Percentiles rank a stretch among this genome's conserved stretches.
Evolutionary conservation across 2,113 vertebrate genomes (phyloP).

Genomic region (Mormyrus iriodes): DNA sequence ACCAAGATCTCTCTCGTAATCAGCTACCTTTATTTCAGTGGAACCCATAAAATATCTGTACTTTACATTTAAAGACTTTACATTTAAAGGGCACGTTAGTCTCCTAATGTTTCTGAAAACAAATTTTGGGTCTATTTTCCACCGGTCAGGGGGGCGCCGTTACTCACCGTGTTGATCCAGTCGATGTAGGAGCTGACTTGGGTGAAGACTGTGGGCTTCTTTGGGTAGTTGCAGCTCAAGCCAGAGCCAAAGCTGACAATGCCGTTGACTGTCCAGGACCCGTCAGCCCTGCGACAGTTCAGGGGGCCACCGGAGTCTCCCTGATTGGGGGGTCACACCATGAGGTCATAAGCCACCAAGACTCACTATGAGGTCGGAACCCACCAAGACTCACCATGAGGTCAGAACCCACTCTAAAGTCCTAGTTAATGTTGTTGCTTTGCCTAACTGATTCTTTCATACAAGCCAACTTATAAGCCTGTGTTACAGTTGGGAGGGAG

Average conservation of each 20-base stretch:
- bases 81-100: too few relatives aligned
- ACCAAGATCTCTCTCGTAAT: too few relatives aligned
- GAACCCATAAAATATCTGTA: too few relatives aligned
- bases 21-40: too few relatives aligned
- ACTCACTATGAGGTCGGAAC: background rate
- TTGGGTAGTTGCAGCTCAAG: constrained; percentile 61
- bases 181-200: constrained; percentile 67
- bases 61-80: too few relatives aligned
- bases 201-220: constrained; percentile 85
- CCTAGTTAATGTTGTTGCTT: too few relatives aligned
- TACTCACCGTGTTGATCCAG: constrained; percentile 76
- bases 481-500: too few relatives aligned
- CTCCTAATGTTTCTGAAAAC: too few relatives aligned
- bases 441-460: too few relatives aligned
- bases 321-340: constrained; percentile 48
- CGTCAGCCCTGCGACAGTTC: constrained; percentile 60
- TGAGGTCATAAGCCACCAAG: background rate
- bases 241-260: constrained; percentile 82
- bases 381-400: background rate
- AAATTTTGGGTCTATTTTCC: background rate
- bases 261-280: constrained; percentile 71
- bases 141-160: background rate
- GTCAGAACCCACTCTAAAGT: too few relatives aligned
- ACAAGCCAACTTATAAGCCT: too few relatives aligned
- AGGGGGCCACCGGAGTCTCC: constrained; percentile 85